Evolutionary conservation across 2,797 vertebrate genomes (phyloP).

Genomic region (Limosa lapponica): DNA sequence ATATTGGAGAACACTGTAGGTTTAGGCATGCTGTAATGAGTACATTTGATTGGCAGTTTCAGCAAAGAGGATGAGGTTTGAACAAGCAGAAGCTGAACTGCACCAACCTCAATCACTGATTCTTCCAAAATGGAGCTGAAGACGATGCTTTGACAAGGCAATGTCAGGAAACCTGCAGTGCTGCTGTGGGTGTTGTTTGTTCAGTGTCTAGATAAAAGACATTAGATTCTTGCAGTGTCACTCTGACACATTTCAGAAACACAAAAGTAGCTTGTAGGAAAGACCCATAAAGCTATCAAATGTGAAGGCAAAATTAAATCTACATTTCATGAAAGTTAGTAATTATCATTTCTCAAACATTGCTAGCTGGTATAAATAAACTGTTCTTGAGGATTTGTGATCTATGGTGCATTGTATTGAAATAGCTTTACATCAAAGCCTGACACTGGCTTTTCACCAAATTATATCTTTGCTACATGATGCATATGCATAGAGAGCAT

Average conservation of each 20-base stretch:
- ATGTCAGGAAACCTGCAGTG: not conserved
- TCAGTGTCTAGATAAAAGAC: not conserved
- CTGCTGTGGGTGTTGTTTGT: not conserved
- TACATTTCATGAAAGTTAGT: constrained; percentile 9
- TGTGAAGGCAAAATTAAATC: constrained; percentile 22
- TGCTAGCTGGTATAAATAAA: constrained; percentile 39
- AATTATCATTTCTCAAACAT: constrained; percentile 36
- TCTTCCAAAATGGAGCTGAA: not conserved
- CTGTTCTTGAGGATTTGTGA: constrained; percentile 31
- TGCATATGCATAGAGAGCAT: not conserved
- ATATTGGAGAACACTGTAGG: not conserved
- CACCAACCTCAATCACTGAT: not conserved
- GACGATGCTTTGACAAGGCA: not conserved
- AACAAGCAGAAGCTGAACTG: not conserved
- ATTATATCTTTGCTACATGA: not conserved
- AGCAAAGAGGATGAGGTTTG: not conserved
- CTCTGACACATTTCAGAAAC: constrained; percentile 6
- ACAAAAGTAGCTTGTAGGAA: not conserved
- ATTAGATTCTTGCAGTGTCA: not conserved
- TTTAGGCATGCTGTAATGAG: not conserved
- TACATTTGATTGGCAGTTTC: not conserved
- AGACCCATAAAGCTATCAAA: constrained; percentile 10
- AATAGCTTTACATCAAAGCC: not conserved
- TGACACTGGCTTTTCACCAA: constrained; percentile 12
- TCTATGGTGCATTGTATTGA: not conserved